Evolutionary conservation across 2,113 vertebrate genomes (phyloP), one percentile per base, ranked within the genome.

Genomic region (Pyrgilauda ruficollis): DNA sequence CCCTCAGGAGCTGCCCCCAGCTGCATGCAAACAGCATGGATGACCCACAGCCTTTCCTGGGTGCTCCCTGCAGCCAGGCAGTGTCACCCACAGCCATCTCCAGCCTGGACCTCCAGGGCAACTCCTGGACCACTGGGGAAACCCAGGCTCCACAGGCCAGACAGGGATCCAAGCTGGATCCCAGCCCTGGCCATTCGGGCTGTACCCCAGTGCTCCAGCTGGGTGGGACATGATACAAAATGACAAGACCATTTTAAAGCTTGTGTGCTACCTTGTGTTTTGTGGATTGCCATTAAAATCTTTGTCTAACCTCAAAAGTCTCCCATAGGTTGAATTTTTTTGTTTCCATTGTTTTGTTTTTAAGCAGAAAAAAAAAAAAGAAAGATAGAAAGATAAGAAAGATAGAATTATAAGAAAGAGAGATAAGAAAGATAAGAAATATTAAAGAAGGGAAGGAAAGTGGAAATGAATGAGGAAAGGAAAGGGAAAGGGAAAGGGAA

Each of bases 81-180:
- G 0, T 37, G 28, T 37, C 5, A 15, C 15, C 74, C 26, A 15
- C 0, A 1, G 44, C 28, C 35, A 33, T 59, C 41, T 17, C 15
- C 41, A 39, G 33, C 44, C 16, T 17, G 2, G 15, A 52, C 30
- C n/a, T n/a, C 49, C 9, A 33, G 50, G 64, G 6, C 10, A 61
- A 20, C 59, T 68, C 33, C 18, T 21, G 2, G 47, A 23, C 15
- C n/a, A 6, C 12, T 5, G 12, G 26, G 56, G 23, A 81, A 50
- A 53, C 15, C 31, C 53, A 17, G 33, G 44, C 49, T 68, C 33
- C 49, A 14, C n/a, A 47, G n/a, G 26, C 41, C 50, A 58, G 31
- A 35, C 2, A 1, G 3, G 15, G 41, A 59, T 30, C 44, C 28
- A 37, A 49, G 59, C 16, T 37, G 22, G n/a, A n/a, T n/a, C n/a